A percentile compares a stretch with the other conserved stretches of the same genome.
Conservation (phyloP, 2,888 invertebrate species). For the Salticus scenicus region DNA sequence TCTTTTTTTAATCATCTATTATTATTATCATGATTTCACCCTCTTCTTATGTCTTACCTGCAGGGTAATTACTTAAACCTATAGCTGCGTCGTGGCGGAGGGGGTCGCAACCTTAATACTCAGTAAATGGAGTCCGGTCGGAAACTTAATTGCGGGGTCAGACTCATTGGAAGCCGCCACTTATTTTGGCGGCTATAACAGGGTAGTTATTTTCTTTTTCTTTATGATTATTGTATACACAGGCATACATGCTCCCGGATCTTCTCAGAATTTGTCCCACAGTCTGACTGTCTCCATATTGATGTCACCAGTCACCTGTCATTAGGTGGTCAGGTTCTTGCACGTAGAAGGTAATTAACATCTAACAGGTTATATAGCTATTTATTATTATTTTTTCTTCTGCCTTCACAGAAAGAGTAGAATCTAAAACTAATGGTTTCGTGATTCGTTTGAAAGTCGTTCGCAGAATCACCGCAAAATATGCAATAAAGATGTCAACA, state of each 20-base stretch:
- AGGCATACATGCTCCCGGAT: conserved; percentile 59
- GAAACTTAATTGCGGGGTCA: conserved; percentile 58
- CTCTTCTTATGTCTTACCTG: conserved; percentile 38
- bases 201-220: conserved; percentile 34
- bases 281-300: conserved; percentile 43
- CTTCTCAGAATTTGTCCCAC: conserved; percentile 52
- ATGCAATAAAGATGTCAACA: no score
- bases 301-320: conserved; percentile 63
- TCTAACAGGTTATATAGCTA: conserved; percentile 41
- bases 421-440: neutral
- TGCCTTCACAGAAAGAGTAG: neutral
- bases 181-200: conserved; percentile 39
- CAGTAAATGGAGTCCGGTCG: conserved; percentile 61
- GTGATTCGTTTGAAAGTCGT: neutral
- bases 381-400: neutral
- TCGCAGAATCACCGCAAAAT: neutral
- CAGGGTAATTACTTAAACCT: conserved; percentile 65
- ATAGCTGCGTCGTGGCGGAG: conserved; percentile 23
- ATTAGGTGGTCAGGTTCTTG: conserved; percentile 22
- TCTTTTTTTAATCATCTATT: conserved; percentile 39
- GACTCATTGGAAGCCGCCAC: conserved; percentile 51
- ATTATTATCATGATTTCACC: conserved; percentile 49
- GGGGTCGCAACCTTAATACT: conserved; percentile 49
- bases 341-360: conserved; percentile 54
- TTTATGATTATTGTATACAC: conserved; percentile 61